Base-by-base conservation (phyloP, 1,140 invertebrate species). In the Brachionus paranguensis region DNA sequence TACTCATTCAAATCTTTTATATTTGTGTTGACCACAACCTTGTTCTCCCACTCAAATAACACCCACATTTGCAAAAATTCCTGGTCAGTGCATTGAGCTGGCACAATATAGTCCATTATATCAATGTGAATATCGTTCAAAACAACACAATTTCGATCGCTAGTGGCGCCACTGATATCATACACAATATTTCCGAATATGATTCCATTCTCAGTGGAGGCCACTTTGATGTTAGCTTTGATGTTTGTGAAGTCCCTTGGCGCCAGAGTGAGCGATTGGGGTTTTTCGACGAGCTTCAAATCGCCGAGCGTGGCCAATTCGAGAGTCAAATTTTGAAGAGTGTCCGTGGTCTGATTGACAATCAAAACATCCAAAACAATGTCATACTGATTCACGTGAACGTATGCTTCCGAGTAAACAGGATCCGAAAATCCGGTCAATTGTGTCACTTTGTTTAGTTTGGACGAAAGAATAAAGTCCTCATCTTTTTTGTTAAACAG, bases 41-140 rank as follows among this genome's bases (percentile, higher is more conserved):
- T 99, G 90, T 99, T 99, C 91, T 99, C 98, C 98, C 98, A 99
- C 90, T 99, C 98, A 91, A 99, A 99, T 91, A 98, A 96, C 1
- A 96, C 94, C 98, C 98, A 99, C 97, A 99, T 99, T 89, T 95
- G 93, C 14, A 97, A 90, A 91, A 99, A 99, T 90, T 99, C 96
- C 0, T 93, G 92, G 89, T 99, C 97, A 37, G 93, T 96, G 89
- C 96, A 99, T 50, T 55, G 53, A 2, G 96, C 96, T n/a, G 98
- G 97, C 47, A 98, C 93, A 87, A 99, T 99, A 89, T 99, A 99
- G 91, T 99, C 98, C 95, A 99, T 98, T 85, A 99, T 99, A 90
- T 99, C 97, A 88, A 99, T 98, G 89, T 98, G 96, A 88, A 99
- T 99, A 88, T 99, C 97, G 88, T 99, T 98, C 14, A 99, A 91